Conservation (phyloP, 2,888 invertebrate species). For the Hypena proboscidalis region DNA sequence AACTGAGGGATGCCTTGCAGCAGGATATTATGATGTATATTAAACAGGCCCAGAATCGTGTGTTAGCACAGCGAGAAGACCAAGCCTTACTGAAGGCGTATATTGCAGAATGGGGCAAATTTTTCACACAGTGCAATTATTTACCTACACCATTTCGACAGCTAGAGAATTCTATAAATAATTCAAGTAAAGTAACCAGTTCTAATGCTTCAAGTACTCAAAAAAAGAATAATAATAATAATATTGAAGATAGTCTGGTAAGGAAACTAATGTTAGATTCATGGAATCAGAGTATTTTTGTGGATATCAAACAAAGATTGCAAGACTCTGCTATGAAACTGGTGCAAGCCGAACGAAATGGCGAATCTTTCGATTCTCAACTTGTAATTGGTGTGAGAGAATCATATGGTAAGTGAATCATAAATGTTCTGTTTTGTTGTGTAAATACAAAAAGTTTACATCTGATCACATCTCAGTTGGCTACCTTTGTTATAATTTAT, state of each 20-base stretch:
- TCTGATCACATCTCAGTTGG: too few species aligned
- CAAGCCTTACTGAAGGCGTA: constrained; percentile 98
- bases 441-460: too few species aligned
- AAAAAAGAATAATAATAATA: constrained; percentile 83
- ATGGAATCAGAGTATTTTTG: constrained; percentile 99
- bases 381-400: constrained; percentile 99
- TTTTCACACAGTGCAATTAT: constrained; percentile 98
- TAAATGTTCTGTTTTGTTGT: constrained; percentile 1
- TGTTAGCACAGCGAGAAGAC: constrained; percentile 96
- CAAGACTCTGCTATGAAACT: constrained; percentile 99
- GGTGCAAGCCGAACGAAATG: constrained; percentile 98
- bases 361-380: constrained; percentile 98
- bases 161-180: constrained; percentile 93
- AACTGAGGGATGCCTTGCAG: constrained; percentile 94
- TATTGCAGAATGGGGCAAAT: constrained; percentile 99
- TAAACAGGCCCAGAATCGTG: constrained; percentile 95
- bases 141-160: constrained; percentile 98
- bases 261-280: constrained; percentile 98
- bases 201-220: constrained; percentile 72
- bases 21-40: constrained; percentile 98
- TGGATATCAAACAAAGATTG: constrained; percentile 95
- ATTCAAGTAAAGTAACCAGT: constrained; percentile 73
- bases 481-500: neutral
- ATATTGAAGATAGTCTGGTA: constrained; percentile 95
- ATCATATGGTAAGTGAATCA: constrained; percentile 91